Conservation (phyloP, 2,113 vertebrate genomes). For the Ginglymostoma cirratum region DNA sequence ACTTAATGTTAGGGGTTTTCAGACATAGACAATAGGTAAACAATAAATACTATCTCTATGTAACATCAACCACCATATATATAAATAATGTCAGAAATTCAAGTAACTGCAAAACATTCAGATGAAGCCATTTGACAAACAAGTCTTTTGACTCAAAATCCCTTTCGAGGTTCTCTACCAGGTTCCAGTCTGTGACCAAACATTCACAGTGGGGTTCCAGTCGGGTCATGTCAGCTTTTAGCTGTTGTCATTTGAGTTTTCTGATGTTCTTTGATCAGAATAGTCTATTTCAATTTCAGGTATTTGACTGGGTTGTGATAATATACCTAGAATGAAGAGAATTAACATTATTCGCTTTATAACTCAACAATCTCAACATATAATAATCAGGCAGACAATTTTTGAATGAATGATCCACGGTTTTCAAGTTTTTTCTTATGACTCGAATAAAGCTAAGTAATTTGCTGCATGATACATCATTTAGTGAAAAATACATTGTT, state of each 20-base stretch:
- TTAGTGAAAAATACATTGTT: not conserved
- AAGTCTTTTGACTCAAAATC: constrained; percentile 10
- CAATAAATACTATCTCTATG: constrained; percentile 26
- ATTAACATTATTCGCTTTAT: not conserved
- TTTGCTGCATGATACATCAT: not conserved
- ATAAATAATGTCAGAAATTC: constrained; percentile 35
- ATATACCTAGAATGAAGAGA: constrained; percentile 30
- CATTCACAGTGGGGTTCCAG: constrained; percentile 37
- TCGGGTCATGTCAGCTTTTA: not conserved
- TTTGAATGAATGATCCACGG: not conserved
- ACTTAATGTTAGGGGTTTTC: constrained; percentile 5
- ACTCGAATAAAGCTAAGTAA: not conserved
- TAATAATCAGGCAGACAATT: not conserved
- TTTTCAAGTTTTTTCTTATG: not conserved
- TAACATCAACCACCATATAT: constrained; percentile 37
- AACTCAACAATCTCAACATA: not conserved
- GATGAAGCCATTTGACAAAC: constrained; percentile 36
- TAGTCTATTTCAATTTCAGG: constrained; percentile 20
- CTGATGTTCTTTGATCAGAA: constrained; percentile 31
- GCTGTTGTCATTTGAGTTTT: constrained; percentile 18
- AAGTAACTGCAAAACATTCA: constrained; percentile 37
- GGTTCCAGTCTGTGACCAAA: constrained; percentile 36
- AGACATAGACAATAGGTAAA: constrained; percentile 34
- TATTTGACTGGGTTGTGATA: constrained; percentile 6
- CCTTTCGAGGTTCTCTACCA: constrained; percentile 26